Evolutionary conservation across 2,113 vertebrate species (phyloP).

Genomic region (Tautogolabrus adspersus): DNA sequence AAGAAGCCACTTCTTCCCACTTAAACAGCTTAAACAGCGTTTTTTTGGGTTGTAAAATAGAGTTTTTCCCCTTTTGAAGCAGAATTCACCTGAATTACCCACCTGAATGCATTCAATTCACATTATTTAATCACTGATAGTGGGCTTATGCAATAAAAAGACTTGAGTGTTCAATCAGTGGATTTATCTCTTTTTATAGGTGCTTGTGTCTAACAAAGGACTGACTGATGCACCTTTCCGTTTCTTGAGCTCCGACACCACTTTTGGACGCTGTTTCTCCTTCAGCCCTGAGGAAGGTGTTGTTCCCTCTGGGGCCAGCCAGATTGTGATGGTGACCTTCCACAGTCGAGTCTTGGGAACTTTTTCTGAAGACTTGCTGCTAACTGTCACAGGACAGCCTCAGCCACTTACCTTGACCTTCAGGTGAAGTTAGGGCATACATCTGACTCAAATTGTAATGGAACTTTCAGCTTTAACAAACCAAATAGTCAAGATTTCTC

Average conservation of each 20-base stretch:
- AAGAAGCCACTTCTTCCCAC: not conserved
- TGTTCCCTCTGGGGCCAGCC: slow-evolving; percentile 77
- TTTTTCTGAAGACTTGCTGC: slow-evolving; percentile 86
- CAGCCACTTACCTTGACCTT: slow-evolving; percentile 82
- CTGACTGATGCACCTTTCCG: slow-evolving; percentile 86
- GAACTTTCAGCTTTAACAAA: not conserved
- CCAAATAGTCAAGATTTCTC: not conserved
- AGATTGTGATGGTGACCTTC: slow-evolving; percentile 86
- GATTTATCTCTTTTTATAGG: slow-evolving; percentile 72
- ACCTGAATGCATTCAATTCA: not conserved
- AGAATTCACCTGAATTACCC: too few relatives aligned
- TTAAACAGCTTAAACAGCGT: too few relatives aligned
- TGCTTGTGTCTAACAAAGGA: slow-evolving; percentile 85
- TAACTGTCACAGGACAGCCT: slow-evolving; percentile 81
- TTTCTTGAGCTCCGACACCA: slow-evolving; percentile 75
- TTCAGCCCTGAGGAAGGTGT: slow-evolving; percentile 85
- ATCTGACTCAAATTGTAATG: not conserved
- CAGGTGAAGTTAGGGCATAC: slow-evolving; percentile 75
- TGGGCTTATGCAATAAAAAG: not conserved
- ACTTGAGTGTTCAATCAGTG: not conserved
- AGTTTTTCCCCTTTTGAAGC: too few relatives aligned
- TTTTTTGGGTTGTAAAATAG: too few relatives aligned
- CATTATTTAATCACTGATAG: not conserved
- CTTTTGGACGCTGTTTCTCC: slow-evolving; percentile 85
- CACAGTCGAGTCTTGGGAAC: slow-evolving; percentile 79